A percentile compares a stretch with the other conserved stretches of the same genome.
phyloP scores from a whole-genome alignment of 2,888 invertebrate genomes.

The Chaetogeoica ovagalla region DNA sequence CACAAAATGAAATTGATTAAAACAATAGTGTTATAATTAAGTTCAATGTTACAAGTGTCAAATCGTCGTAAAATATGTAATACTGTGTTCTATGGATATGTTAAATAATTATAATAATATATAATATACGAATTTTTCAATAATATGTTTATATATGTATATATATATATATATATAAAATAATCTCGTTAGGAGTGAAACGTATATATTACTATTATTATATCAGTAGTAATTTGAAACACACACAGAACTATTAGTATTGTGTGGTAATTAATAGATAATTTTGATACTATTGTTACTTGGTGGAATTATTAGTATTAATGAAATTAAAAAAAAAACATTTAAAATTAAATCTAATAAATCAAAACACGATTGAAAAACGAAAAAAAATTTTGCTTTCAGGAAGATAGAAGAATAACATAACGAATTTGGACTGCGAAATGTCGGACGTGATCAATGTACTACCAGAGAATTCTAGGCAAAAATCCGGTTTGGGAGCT shows the following conservation, averaged over 20 bases:
- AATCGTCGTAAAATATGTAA: background rate
- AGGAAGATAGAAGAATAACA: conserved; percentile 52
- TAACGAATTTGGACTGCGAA: conserved; percentile 45
- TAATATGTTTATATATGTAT: too few relatives aligned
- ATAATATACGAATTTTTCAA: too few relatives aligned
- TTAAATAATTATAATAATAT: too few relatives aligned
- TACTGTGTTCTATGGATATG: too few relatives aligned
- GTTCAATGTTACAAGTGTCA: background rate
- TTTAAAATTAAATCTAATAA: conserved; percentile 18
- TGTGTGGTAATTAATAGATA: too few relatives aligned
- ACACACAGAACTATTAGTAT: too few relatives aligned
- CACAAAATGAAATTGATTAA: too few relatives aligned
- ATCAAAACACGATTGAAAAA: conserved; percentile 48
- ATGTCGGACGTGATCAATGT: conserved; percentile 46
- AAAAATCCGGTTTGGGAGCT: conserved; percentile 51
- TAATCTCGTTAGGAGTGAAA: too few relatives aligned
- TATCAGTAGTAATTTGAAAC: too few relatives aligned
- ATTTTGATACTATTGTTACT: conserved; percentile 27
- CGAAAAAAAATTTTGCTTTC: conserved; percentile 49
- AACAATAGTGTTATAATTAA: too few relatives aligned
- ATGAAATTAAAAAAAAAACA: conserved; percentile 16
- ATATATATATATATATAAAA: too few relatives aligned
- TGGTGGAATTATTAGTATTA: conserved; percentile 39
- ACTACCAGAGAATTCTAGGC: conserved; percentile 48
- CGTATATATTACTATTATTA: too few relatives aligned